Base-by-base conservation (phyloP, 2,888 invertebrate species). In the Microplitis deprimator region DNA sequence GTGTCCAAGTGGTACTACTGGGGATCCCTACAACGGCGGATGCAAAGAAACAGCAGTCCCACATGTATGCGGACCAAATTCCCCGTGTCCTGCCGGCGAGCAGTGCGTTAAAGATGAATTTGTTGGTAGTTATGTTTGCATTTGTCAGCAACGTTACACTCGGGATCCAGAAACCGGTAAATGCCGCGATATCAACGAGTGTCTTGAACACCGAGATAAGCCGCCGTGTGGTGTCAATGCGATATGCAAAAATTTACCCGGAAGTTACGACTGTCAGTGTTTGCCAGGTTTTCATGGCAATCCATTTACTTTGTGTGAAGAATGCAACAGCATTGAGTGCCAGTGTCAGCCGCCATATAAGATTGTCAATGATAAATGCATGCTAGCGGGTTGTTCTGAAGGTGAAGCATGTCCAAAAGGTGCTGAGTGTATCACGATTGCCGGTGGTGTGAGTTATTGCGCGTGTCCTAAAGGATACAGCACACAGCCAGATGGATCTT, bases 221-320 rank as follows among this genome's bases (percentile, higher is more conserved):
- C 93, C 95, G 2, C 94, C 96, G 17, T 97, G 97, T 89, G 97
- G 97, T 0, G 90, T 96, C 38, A 96, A 97, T 89, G 96, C 97
- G 0, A 93, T 97, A 77, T 98, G 97, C 86, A 97, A 96, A 88
- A 98, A 98, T 90, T 91, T 97, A 72, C 97, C 97, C 0, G 97
- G 97, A 68, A 96, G 96, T 87, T 98, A 97, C 87, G 97, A 97
- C 90, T 98, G 97, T 84, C 95, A 96, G 85, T 98, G 97, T 85
- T 95, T 97, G 0, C 91, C 94, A 40, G 96, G 96, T 50, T 97
- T 95, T 87, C 96, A 95, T 86, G 97, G 97, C 67, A 97, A 97
- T 90, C 97, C 97, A 0, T 97, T 96, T 87, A 93, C 94, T 16
- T 92, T 94, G 82, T 97, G 97, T 87, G 95, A 96, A 91, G 93